phyloP scores from a whole-genome alignment of 2,888 invertebrate species.

The Acrocyrtus sp. region DNA sequence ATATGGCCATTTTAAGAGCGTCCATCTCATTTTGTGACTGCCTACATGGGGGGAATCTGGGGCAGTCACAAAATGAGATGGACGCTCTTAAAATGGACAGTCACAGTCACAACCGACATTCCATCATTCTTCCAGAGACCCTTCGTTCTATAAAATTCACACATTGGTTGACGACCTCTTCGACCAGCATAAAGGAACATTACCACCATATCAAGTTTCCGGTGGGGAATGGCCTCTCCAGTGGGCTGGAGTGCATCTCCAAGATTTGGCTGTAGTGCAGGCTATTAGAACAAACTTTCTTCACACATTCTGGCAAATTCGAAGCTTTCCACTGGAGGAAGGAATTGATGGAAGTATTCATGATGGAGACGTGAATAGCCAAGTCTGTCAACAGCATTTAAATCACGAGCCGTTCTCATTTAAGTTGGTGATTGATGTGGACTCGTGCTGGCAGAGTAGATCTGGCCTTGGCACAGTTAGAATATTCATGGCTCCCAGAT shows the following conservation, averaged over 20 bases:
- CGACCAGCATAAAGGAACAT: conserved; percentile 76
- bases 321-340: conserved; percentile 19
- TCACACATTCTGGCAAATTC: conserved; percentile 27
- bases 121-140: conserved; percentile 91
- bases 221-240: conserved; percentile 25
- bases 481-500: conserved; percentile 47
- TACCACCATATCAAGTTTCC: conserved; percentile 72
- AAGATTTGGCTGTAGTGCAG: not conserved
- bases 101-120: too few species aligned
- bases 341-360: conserved; percentile 44
- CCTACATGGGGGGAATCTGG: too few species aligned
- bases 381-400: conserved; percentile 40
- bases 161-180: conserved; percentile 81
- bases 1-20: too few species aligned
- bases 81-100: too few species aligned
- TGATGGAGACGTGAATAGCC: conserved; percentile 10
- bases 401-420: conserved; percentile 46
- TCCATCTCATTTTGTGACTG: too few species aligned
- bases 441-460: not conserved
- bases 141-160: conserved; percentile 87
- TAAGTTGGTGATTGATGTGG: conserved; percentile 26
- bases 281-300: not conserved
- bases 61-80: too few species aligned
- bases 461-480: conserved; percentile 36
- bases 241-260: conserved; percentile 17